Evolutionary conservation across 2,113 vertebrate genomes (phyloP), one percentile per base, ranked within the genome.

Genomic region (Machaerirhynchus nigripectus): DNA sequence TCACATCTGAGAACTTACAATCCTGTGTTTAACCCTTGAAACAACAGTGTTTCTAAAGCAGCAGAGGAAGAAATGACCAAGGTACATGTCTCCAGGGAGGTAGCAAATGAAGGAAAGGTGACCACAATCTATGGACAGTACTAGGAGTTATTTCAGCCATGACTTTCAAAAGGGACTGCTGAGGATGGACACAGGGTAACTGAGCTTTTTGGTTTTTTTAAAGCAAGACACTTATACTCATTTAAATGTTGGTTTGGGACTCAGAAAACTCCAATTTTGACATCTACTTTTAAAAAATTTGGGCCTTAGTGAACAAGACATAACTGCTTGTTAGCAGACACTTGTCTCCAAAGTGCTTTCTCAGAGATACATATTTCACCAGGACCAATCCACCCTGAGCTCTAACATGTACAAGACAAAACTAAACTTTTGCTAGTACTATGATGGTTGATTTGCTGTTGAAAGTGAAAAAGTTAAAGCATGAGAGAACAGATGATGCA

Each of bases 21-120:
- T 59, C n/a, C 68, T 82, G 23, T 69, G 42, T 87, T 94, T 95
- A 97, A 97, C 92, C 26, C 83, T 82, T 92, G 27, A 21, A 76
- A 39, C 24, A 61, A 33, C 33, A 68, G 10, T 80, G 31, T 37
- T 89, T 46, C 31, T 57, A 37, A 65, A 65, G 37, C 23, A 84
- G 27, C 6, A 85, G 26, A 3, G 70, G 22, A 65, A 86, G 60
- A 79, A 69, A 81, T n/a, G 8, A 31, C 22, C 13, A 46, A 42
- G 27, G 13, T 47, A 26, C 3, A 0, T 33, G 3, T 30, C n/a
- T 84, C 67, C n/a, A 73, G 30, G 13, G 21, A 17, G 4, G 31
- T 6, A 75, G 30, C 0, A 21, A 52, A n/a, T 18, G 39, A 80
- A 83, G 40, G 56, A 69, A 79, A 83, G 2, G 13, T 40, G 31